These are phyloP conservation scores for Tapirus indicus DNA, from an alignment of 2,797 vertebrate genomes.

Conservation along the genomic window DNA sequence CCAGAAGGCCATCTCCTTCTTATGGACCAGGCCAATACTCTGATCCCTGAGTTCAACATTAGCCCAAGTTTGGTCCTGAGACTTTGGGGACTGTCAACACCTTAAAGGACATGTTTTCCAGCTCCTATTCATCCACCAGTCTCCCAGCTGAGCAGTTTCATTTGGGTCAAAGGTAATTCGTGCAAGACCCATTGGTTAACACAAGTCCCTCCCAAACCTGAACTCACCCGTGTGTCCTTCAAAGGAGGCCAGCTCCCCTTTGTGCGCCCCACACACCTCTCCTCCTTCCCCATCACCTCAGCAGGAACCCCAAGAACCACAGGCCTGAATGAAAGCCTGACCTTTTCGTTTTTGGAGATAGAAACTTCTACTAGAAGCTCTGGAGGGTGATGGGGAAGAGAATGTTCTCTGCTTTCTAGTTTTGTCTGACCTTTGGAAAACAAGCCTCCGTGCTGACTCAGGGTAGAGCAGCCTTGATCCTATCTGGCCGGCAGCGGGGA, in stretches of 20 bases:
- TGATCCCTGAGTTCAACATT: not conserved
- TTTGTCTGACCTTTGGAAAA: not conserved
- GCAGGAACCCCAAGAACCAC: not conserved
- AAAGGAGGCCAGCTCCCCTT: not conserved
- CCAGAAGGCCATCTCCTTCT: not conserved
- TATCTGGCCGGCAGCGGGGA: no score
- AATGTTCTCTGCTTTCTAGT: not conserved
- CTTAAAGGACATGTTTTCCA: not conserved
- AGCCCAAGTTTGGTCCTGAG: not conserved
- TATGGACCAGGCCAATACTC: not conserved
- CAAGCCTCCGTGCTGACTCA: not conserved
- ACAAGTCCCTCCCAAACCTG: not conserved
- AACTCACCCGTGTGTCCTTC: not conserved
- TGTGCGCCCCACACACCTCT: not conserved
- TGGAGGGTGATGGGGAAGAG: not conserved
- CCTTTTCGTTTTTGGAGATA: not conserved
- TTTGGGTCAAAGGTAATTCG: constrained; percentile 12
- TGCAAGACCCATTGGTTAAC: not conserved
- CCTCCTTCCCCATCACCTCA: not conserved
- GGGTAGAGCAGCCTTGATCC: not conserved
- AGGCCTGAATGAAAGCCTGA: not conserved
- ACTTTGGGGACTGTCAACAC: not conserved
- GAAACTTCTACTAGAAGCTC: not conserved
- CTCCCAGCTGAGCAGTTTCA: not conserved
- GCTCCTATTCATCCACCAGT: not conserved